These are phyloP conservation scores for Probosciger aterrimus DNA, from an alignment of 2,113 vertebrate genomes.

Conservation along the genomic window DNA sequence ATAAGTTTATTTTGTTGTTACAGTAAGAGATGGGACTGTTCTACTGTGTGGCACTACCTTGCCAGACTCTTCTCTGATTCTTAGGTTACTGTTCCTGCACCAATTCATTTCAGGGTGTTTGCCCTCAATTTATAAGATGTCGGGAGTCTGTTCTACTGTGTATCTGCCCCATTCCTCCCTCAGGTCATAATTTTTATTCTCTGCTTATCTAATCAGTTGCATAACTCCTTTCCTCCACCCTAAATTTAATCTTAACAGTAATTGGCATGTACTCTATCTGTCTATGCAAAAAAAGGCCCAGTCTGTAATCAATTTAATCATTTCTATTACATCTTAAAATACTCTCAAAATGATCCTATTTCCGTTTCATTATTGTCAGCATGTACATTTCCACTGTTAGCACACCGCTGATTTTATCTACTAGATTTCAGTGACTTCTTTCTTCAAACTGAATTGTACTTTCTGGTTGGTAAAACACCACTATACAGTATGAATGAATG, in stretches of 20 bases:
- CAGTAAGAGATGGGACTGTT: not conserved
- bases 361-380: not conserved
- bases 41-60: not conserved
- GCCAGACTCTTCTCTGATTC: not conserved
- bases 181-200: not conserved
- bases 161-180: not conserved
- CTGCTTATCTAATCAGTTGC: not conserved
- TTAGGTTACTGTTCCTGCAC: not conserved
- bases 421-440: not conserved
- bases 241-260: not conserved
- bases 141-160: not conserved
- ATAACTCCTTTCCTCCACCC: not conserved
- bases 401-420: not conserved
- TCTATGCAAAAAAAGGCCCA: not conserved
- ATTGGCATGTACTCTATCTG: not conserved
- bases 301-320: not conserved
- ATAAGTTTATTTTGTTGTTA: not conserved
- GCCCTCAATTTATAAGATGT: not conserved
- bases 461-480: not conserved
- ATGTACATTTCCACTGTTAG: not conserved
- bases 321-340: constrained; percentile 1
- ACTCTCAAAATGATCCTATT: not conserved
- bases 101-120: not conserved
- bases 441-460: not conserved
- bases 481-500: not conserved